Conservation (phyloP, 1,140 invertebrate species). For the Myzus persicae region DNA sequence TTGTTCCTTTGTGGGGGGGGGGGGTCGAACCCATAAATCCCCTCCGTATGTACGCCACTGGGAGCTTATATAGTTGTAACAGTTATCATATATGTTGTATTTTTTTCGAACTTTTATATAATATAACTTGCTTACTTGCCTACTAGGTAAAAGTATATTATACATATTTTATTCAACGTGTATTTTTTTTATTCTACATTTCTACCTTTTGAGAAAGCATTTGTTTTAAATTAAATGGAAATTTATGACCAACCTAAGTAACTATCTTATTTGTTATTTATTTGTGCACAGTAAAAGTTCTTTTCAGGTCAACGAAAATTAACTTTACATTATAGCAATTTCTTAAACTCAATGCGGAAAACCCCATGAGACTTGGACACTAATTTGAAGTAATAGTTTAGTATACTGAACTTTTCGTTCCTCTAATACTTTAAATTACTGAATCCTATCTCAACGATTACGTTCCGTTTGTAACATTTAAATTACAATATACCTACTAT, state of each 20-base stretch:
- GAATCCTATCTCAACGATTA: not conserved
- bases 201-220: not conserved
- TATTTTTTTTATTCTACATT: not conserved
- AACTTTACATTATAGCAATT: not conserved
- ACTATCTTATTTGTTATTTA: slow-evolving; percentile 17
- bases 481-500: not conserved
- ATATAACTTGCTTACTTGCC: not conserved
- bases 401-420: not conserved
- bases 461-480: not conserved
- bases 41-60: too few species aligned
- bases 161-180: not conserved
- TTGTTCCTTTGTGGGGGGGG: too few species aligned
- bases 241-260: not conserved
- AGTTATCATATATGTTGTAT: too few species aligned
- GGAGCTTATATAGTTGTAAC: too few species aligned
- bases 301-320: not conserved
- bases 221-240: not conserved
- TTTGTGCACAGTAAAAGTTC: not conserved
- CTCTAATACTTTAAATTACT: not conserved
- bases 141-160: not conserved
- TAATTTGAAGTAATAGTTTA: slow-evolving; percentile 21
- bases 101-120: not conserved
- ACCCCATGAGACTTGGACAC: not conserved
- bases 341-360: not conserved
- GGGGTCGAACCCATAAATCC: too few species aligned